A percentile compares a stretch with the other conserved stretches of the same genome.
Conservation (phyloP, 2,797 vertebrate species). For the Tympanoctomys barrerae region DNA sequence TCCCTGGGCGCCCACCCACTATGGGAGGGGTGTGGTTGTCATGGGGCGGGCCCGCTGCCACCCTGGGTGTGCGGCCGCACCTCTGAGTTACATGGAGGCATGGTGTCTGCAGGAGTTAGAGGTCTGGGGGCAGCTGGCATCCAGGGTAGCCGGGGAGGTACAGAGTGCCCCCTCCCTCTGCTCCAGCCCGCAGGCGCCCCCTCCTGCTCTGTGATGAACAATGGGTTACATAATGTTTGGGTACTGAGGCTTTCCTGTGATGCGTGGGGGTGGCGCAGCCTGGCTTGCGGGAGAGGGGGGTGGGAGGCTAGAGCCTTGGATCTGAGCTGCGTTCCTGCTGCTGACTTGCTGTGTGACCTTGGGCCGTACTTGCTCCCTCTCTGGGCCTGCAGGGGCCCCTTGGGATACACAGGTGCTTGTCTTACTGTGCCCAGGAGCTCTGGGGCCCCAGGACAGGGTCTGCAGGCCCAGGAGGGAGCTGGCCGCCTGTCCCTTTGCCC, state of each 20-base stretch:
- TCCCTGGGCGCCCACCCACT: fast-evolving
- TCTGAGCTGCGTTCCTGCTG: not conserved
- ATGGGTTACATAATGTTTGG: not conserved
- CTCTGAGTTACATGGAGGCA: not conserved
- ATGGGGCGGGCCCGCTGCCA: not conserved
- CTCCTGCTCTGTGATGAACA: not conserved
- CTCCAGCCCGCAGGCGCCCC: not conserved
- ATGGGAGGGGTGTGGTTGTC: not conserved
- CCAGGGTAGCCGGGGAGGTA: not conserved
- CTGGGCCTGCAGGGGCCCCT: not conserved
- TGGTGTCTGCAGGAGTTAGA: not conserved
- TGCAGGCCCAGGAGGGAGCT: not conserved
- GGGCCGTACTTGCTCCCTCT: not conserved
- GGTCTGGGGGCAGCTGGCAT: not conserved
- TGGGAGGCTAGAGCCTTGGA: not conserved
- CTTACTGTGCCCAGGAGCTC: not conserved
- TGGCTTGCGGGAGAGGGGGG: not conserved
- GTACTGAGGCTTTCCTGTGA: not conserved
- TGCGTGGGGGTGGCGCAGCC: not conserved
- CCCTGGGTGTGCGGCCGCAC: fast-evolving
- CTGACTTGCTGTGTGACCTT: not conserved
- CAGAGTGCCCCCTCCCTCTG: not conserved
- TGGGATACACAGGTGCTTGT: not conserved
- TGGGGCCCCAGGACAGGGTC: not conserved
- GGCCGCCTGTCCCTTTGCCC: no score